Evolutionary conservation across 37 sponge, comb jelly and placozoan species (phyloP).

Genomic region (Lycopodina hypogea): DNA sequence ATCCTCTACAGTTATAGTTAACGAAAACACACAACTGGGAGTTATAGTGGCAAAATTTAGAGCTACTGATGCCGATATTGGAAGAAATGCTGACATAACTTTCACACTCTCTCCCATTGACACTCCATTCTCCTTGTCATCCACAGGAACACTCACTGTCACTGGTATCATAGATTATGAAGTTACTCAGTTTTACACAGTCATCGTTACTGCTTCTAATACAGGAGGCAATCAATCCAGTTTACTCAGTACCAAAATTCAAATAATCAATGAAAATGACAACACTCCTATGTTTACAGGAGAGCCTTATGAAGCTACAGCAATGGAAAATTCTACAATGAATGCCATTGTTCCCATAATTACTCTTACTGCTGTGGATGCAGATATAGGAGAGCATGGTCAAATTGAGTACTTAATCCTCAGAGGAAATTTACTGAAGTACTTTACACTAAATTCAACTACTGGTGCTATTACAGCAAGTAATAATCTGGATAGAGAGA

Average conservation of each 20-base stretch:
- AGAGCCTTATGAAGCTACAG: background rate
- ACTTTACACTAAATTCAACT: conserved; percentile 18
- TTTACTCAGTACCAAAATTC: conserved; percentile 2
- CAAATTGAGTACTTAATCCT: conserved; percentile 33
- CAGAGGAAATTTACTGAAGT: conserved; percentile 32
- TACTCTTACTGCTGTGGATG: conserved; percentile 23
- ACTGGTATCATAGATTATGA: conserved; percentile 49
- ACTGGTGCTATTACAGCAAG: conserved; percentile 24
- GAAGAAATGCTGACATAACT: conserved; percentile 17
- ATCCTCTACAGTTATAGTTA: background rate
- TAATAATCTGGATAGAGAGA: conserved; percentile 45
- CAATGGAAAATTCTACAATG: conserved; percentile 9
- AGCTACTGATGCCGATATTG: conserved; percentile 45
- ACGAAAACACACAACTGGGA: conserved; percentile 15
- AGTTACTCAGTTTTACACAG: background rate
- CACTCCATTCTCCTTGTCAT: background rate
- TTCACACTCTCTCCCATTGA: background rate
- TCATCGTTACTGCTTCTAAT: conserved; percentile 44
- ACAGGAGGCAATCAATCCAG: conserved; percentile 22
- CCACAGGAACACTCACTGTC: conserved; percentile 5
- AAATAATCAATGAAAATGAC: conserved; percentile 67
- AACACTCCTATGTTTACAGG: conserved; percentile 52
- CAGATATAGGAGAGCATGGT: conserved; percentile 58
- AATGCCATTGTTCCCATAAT: background rate
- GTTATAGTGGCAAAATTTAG: conserved; percentile 2